phyloP scores from a whole-genome alignment of 2,113 vertebrate species.

The Pontoporia blainvillei region DNA sequence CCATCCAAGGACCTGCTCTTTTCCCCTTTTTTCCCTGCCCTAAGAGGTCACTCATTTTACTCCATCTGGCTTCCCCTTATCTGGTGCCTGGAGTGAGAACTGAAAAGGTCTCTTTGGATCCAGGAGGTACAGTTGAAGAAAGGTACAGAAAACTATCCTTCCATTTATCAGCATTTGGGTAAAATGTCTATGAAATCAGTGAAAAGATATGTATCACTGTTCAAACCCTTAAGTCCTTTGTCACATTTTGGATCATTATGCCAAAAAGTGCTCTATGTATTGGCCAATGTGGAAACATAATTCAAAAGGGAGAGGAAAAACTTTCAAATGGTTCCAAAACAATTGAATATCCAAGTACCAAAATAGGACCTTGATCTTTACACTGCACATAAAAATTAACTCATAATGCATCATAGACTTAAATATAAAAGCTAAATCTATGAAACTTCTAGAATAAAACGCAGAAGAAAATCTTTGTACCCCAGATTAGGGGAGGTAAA shows the following conservation, averaged over 20 bases:
- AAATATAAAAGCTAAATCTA: not conserved
- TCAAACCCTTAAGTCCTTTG: not conserved
- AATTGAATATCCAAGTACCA: not conserved
- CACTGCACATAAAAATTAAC: not conserved
- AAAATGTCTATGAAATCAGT: not conserved
- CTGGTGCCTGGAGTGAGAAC: not conserved
- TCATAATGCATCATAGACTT: not conserved
- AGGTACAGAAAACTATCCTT: not conserved
- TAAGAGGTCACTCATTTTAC: not conserved
- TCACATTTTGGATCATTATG: not conserved
- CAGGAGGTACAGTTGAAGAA: not conserved
- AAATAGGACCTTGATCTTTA: not conserved
- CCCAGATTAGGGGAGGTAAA: no score
- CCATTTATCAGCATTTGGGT: not conserved
- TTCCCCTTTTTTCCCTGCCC: not conserved
- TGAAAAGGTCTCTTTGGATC: not conserved
- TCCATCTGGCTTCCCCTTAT: not conserved
- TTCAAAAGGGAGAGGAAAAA: not conserved
- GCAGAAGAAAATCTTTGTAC: no score
- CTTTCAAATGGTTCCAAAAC: not conserved
- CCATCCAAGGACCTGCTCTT: not conserved
- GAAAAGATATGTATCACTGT: not conserved
- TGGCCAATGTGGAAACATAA: not conserved
- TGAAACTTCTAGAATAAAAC: not conserved
- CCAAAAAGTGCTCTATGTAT: not conserved